These are phyloP conservation scores for Melanotaenia maccullochi DNA, from an alignment of 2,797 vertebrate genomes.

Conservation along the genomic window DNA sequence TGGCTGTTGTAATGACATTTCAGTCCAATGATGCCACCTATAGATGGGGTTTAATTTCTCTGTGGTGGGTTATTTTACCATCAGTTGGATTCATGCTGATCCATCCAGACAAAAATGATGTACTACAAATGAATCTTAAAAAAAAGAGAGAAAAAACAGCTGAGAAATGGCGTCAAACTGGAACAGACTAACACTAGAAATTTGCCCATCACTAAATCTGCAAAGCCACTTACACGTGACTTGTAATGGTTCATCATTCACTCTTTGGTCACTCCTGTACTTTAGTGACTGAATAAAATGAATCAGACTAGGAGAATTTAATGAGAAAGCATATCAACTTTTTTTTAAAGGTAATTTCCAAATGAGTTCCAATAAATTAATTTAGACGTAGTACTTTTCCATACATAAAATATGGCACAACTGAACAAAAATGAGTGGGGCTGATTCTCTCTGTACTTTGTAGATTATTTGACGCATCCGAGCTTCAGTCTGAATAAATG, in stretches of 20 bases:
- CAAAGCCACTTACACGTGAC: conserved; percentile 10
- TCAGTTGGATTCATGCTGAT: conserved; percentile 40
- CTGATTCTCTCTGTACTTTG: background rate
- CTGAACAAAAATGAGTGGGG: conserved; percentile 4
- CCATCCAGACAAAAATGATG: conserved; percentile 7
- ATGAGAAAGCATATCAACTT: conserved; percentile 37
- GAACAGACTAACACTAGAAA: conserved; percentile 23
- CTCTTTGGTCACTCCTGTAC: background rate
- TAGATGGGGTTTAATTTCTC: conserved; percentile 16
- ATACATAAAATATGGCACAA: conserved; percentile 21
- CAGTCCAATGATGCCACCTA: conserved; percentile 37
- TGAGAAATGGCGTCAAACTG: conserved; percentile 15
- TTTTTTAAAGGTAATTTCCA: conserved; percentile 22
- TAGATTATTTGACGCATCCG: background rate
- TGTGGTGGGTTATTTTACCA: conserved; percentile 38
- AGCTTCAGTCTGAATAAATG: conserved; percentile 12
- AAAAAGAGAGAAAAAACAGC: background rate
- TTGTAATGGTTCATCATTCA: conserved; percentile 25
- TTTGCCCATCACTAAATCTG: conserved; percentile 10
- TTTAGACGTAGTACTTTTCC: conserved; percentile 22
- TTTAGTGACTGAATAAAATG: conserved; percentile 16
- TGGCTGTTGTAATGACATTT: conserved; percentile 30
- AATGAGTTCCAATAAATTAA: conserved; percentile 1
- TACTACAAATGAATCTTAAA: background rate
- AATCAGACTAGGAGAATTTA: conserved; percentile 1